Conservation (phyloP, 92 coral and sea anemone genomes). For the Parazoanthus atlanticus region DNA sequence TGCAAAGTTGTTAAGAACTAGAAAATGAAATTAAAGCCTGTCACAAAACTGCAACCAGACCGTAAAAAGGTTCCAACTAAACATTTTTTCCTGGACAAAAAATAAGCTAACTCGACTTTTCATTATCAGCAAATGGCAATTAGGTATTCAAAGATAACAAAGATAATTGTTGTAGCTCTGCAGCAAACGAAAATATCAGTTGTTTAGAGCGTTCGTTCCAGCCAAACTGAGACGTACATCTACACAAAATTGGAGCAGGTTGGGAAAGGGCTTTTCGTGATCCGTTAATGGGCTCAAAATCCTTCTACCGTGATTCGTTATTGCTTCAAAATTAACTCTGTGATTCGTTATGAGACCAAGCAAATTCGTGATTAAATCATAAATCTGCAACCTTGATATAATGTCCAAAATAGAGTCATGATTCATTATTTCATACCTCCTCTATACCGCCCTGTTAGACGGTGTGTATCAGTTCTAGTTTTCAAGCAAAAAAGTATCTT, state of each 20-base stretch:
- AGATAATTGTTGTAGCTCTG: background rate
- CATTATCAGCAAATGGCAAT: background rate
- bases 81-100: background rate
- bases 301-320: too few relatives aligned
- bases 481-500: background rate
- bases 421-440: too few relatives aligned
- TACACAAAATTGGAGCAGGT: too few relatives aligned
- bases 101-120: background rate
- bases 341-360: too few relatives aligned
- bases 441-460: too few relatives aligned
- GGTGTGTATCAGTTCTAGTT: background rate
- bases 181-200: background rate
- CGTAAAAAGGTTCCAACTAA: too few relatives aligned
- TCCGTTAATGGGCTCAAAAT: too few relatives aligned
- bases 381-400: too few relatives aligned
- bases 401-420: too few relatives aligned
- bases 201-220: background rate
- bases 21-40: background rate
- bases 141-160: background rate
- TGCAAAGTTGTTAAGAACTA: background rate
- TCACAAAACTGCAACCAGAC: background rate
- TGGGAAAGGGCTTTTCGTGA: too few relatives aligned
- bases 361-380: too few relatives aligned
- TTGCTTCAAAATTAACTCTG: too few relatives aligned
- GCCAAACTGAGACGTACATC: background rate